phyloP scores from a whole-genome alignment of 2,888 invertebrate genomes.

The Luffia ferchaultella region DNA sequence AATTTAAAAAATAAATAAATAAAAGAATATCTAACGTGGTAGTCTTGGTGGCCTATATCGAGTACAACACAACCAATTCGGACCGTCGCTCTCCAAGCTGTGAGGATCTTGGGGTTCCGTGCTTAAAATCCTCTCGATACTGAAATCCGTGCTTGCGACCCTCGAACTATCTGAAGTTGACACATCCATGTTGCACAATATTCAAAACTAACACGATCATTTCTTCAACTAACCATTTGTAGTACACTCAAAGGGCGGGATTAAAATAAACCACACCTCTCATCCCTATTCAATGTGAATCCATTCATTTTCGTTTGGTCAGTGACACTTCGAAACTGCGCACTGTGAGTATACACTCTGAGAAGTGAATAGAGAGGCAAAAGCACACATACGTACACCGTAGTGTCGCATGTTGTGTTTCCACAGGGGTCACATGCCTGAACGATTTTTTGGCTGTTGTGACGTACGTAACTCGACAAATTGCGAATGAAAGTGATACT shows the following conservation, averaged over 20 bases:
- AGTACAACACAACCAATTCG: conserved; percentile 75
- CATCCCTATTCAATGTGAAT: too few relatives aligned
- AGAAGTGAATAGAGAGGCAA: too few relatives aligned
- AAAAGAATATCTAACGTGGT: conserved; percentile 73
- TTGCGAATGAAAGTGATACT: conserved; percentile 55
- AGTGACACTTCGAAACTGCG: too few relatives aligned
- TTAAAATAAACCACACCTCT: conserved; percentile 24
- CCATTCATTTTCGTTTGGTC: too few relatives aligned
- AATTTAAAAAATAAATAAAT: too few relatives aligned
- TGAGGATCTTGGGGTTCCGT: conserved; percentile 30
- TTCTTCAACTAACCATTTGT: background rate
- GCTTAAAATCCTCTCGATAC: conserved; percentile 69
- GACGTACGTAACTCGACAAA: conserved; percentile 35
- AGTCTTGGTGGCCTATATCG: conserved; percentile 77
- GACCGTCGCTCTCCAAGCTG: conserved; percentile 21
- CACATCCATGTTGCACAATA: conserved; percentile 30
- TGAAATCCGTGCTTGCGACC: conserved; percentile 51
- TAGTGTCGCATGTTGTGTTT: too few relatives aligned
- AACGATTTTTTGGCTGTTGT: conserved; percentile 45
- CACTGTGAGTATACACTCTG: too few relatives aligned
- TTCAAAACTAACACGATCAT: background rate
- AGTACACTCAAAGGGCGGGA: conserved; percentile 21
- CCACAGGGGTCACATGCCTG: conserved; percentile 39
- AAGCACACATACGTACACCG: too few relatives aligned
- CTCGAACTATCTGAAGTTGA: conserved; percentile 19